Percentiles rank a stretch among this genome's conserved stretches.
Evolutionary conservation across 2,797 vertebrate genomes (phyloP).

Genomic region (Columba guinea): DNA sequence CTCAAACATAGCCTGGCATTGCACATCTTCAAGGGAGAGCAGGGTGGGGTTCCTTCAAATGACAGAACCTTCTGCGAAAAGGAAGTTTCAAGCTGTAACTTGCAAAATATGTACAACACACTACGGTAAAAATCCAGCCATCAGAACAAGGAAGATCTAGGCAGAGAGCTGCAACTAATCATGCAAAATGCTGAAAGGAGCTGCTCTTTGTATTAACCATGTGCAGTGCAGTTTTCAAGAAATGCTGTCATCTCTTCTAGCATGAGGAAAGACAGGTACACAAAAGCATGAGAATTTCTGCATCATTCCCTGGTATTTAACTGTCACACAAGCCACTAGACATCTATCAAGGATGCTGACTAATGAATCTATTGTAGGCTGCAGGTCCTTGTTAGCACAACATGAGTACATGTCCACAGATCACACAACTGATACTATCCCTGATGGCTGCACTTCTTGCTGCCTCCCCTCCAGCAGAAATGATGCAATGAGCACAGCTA

Average conservation of each 20-base stretch:
- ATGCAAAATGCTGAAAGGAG: slow-evolving; percentile 11
- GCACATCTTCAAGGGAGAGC: slow-evolving; percentile 55
- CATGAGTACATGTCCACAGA: background rate
- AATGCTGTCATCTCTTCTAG: background rate
- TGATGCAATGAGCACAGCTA: slow-evolving; percentile 10
- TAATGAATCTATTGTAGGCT: background rate
- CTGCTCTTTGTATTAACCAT: background rate
- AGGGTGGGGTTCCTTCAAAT: slow-evolving; percentile 56
- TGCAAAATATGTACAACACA: slow-evolving; percentile 54
- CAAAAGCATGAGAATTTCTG: background rate
- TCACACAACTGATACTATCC: background rate
- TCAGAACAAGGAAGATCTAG: background rate
- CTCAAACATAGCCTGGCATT: slow-evolving; percentile 42
- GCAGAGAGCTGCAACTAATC: slow-evolving; percentile 28
- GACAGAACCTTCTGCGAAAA: slow-evolving; percentile 36
- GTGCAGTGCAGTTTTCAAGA: background rate
- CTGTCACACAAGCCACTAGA: slow-evolving; percentile 12
- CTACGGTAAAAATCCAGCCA: slow-evolving; percentile 58
- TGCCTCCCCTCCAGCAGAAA: slow-evolving; percentile 17
- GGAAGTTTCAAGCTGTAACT: slow-evolving; percentile 72
- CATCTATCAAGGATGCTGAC: slow-evolving; percentile 24
- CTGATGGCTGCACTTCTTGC: background rate
- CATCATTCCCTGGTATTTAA: slow-evolving; percentile 17
- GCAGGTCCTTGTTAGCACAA: background rate
- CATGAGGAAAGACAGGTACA: background rate